Conservation (phyloP, 2,113 vertebrate species). For the Hippocampus zosterae region DNA sequence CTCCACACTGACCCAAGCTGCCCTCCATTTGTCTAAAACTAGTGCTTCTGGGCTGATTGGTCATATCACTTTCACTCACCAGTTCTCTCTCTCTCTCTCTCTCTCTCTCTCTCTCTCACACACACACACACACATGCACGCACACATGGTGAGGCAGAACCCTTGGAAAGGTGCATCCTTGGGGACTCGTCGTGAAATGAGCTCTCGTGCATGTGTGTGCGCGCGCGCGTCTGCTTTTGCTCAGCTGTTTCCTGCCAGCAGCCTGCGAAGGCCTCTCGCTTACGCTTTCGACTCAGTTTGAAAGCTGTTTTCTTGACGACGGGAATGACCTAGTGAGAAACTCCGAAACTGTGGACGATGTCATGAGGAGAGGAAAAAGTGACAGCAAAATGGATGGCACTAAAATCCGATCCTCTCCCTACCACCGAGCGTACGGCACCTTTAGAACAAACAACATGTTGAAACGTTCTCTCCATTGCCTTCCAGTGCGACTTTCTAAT, state of each 20-base stretch:
- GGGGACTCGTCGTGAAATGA: conserved; percentile 68
- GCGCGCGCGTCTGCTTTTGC: conserved; percentile 69
- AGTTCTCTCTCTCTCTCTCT: conserved; percentile 12
- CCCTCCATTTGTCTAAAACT: conserved; percentile 55
- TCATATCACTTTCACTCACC: conserved; percentile 68
- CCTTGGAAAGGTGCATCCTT: conserved; percentile 69
- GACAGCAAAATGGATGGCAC: conserved; percentile 16
- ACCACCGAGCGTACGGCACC: background rate
- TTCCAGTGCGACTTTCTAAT: conserved; percentile 9
- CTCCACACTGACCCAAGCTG: conserved; percentile 50
- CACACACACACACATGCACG: conserved; percentile 11
- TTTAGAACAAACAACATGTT: conserved; percentile 9
- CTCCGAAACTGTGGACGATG: conserved; percentile 1
- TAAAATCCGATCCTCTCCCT: conserved; percentile 9
- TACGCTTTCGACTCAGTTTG: conserved; percentile 15
- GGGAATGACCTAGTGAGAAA: conserved; percentile 28
- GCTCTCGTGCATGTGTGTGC: conserved; percentile 54
- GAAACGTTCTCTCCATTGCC: conserved; percentile 14
- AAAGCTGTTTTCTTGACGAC: conserved; percentile 19
- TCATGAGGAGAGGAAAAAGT: conserved; percentile 25
- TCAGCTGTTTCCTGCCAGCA: conserved; percentile 75
- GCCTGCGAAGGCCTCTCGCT: conserved; percentile 62
- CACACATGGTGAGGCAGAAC: conserved; percentile 64
- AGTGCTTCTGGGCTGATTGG: conserved; percentile 60
- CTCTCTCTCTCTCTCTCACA: conserved; percentile 10